These are phyloP conservation scores for Atta colombica DNA, from an alignment of 1,140 invertebrate species.

Conservation along the genomic window DNA sequence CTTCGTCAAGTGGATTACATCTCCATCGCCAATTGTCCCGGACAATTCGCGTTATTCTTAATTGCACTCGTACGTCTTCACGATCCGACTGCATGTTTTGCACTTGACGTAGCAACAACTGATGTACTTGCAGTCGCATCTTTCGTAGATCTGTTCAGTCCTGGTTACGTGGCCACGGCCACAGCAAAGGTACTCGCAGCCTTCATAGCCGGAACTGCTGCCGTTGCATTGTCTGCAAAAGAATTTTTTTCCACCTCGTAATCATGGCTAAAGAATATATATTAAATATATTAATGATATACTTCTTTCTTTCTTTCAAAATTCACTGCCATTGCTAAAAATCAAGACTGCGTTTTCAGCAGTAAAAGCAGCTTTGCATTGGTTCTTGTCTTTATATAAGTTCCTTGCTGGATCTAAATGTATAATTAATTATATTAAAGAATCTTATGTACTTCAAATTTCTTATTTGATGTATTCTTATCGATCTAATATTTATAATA, in stretches of 20 bases:
- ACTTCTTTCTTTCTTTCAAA: too few relatives aligned
- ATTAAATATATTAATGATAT: too few relatives aligned
- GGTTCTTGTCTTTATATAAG: too few relatives aligned
- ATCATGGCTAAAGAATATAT: too few relatives aligned
- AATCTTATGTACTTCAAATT: too few relatives aligned
- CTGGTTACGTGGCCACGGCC: constrained; percentile 93
- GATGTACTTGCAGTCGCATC: constrained; percentile 96
- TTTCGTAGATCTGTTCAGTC: constrained; percentile 89
- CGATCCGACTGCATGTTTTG: constrained; percentile 91
- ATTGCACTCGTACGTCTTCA: constrained; percentile 91
- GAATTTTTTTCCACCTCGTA: neutral
- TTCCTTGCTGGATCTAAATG: too few relatives aligned
- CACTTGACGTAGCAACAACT: constrained; percentile 97
- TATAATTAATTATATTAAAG: too few relatives aligned
- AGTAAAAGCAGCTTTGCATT: too few relatives aligned
- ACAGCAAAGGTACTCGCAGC: constrained; percentile 95
- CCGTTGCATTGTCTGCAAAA: constrained; percentile 89
- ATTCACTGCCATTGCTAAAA: too few relatives aligned
- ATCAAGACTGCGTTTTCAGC: too few relatives aligned
- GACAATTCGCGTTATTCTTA: constrained; percentile 80
- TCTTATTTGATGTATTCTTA: too few relatives aligned
- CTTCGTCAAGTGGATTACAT: neutral
- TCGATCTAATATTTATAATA: too few relatives aligned
- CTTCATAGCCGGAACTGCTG: constrained; percentile 90
- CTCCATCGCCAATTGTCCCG: neutral